Evolutionary conservation across 1,140 invertebrate genomes (phyloP), one percentile per base, ranked within the genome.

Genomic region (Conopomorpha cramerella): DNA sequence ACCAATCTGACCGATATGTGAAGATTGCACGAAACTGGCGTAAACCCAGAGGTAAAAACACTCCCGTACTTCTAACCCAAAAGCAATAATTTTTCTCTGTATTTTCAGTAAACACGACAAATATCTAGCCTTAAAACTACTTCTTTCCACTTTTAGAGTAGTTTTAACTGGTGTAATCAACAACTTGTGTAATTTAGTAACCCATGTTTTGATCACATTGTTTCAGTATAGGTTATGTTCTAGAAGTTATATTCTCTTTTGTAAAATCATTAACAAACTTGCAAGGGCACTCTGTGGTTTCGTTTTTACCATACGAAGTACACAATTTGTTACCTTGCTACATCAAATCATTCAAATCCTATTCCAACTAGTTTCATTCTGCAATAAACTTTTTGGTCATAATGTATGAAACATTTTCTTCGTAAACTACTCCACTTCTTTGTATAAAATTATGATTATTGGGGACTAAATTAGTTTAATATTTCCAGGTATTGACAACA

Each of bases 1-100:
- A 98, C 79, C 95, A 99, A 77, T 94, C 91, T 66, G 95, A 99
- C 78, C 85, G 95, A 62, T 99, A 98, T 91, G 87, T 86, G 43
- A 96, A 96, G 82, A 81, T 99, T 37, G 95, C 82, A 66, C 71
- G 81, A 42, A 84, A 83, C 78, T 84, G 82, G 82, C 80, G 82
- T 57, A 84, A 84, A 63, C 82, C 82, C 12, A 84, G 82, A 78
- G 82, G 77, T 78, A 60, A 41, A 56, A 37, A n/a, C n/a, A n/a
- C n/a, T n/a, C n/a, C n/a, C n/a, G n/a, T n/a, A n/a, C n/a, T n/a
- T n/a, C n/a, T n/a, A n/a, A n/a, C n/a, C n/a, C n/a, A n/a, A n/a
- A n/a, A n/a, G n/a, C n/a, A n/a, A n/a, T n/a, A n/a, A n/a, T n/a
- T n/a, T n/a, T n/a, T n/a, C n/a, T n/a, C n/a, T n/a, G n/a, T n/a